These are phyloP conservation scores for Antedon mediterranea DNA, from an alignment of 53 echinoderm and acorn worm species.

Conservation along the genomic window DNA sequence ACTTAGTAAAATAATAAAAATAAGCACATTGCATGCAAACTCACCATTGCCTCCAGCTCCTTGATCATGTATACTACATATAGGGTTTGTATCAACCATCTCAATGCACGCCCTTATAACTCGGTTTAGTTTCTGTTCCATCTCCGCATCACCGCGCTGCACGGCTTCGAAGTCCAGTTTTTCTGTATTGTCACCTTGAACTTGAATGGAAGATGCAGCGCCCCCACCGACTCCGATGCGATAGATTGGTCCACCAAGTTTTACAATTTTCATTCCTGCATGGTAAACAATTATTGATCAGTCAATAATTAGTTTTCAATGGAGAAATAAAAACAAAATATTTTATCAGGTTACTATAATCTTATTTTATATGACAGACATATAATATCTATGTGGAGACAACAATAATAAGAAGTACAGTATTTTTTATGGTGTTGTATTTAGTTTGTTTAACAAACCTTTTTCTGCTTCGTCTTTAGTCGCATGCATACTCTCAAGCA, in stretches of 20 bases:
- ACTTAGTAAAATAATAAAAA: too few species aligned
- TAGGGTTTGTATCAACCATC: slow-evolving; percentile 55
- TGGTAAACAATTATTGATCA: not conserved
- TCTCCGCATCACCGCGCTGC: slow-evolving; percentile 94
- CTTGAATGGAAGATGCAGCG: slow-evolving; percentile 95
- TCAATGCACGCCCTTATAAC: slow-evolving; percentile 89
- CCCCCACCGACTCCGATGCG: slow-evolving; percentile 96
- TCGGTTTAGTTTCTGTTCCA: slow-evolving; percentile 95
- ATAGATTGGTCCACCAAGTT: slow-evolving; percentile 88
- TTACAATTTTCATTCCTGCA: slow-evolving; percentile 83
- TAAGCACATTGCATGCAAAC: too few species aligned
- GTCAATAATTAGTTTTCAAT: too few species aligned
- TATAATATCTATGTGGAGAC: too few species aligned
- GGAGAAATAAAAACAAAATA: too few species aligned
- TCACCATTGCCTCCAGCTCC: slow-evolving; percentile 96
- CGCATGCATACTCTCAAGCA: slow-evolving; percentile 55
- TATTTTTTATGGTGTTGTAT: too few species aligned
- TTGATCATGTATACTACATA: slow-evolving; percentile 94
- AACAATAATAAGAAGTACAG: too few species aligned
- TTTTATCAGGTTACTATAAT: not conserved
- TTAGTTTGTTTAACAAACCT: slow-evolving; percentile 22
- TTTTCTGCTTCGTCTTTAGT: slow-evolving; percentile 39
- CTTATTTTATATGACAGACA: not conserved
- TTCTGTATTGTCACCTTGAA: slow-evolving; percentile 90
- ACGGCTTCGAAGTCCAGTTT: slow-evolving; percentile 94